Base-by-base conservation (phyloP, 2,888 invertebrate species). In the Plebejus melissa region DNA sequence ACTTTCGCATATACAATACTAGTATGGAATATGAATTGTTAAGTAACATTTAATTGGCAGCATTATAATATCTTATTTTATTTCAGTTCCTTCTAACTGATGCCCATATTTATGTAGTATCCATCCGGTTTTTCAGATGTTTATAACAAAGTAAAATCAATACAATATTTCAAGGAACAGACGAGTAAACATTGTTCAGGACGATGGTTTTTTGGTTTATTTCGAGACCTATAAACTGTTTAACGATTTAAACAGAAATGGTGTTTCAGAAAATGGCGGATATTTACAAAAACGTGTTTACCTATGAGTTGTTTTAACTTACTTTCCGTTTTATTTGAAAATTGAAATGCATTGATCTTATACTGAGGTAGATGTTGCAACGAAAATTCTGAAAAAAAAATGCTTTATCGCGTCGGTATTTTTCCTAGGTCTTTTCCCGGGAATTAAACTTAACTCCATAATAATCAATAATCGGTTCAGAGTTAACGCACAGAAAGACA, bases 151-250 rank as follows among this genome's bases (percentile, higher is more conserved):
- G 70, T 41, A 41, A 41, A 41, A 41, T 41, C 38, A 75, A 75
- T 75, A 50, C 41, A 70, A 41, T 70, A 81, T 79, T 82, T 79
- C 87, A 88, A 87, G 82, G 86, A 79, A 80, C 83, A 54, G 22
- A 5, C 46, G 74, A n/a, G 60, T 82, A 80, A 83, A 79, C 81
- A 83, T 84, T 85, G 85, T 85, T 80, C 82, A 80, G 79, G 80
- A 80, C 80, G 80, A 80, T 81, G 79, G 79, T 84, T 77, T 75
- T 69, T 74, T 54, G 54, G 54, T 54, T 54, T 75, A 69, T 75
- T 54, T 75, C 9, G 69, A 54, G 22, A 75, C 69, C 75, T 69
- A 50, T 69, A 75, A 69, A 75, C 50, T 54, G 69, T 75, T 70
- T 70, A 70, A 70, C 70, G 70, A 70, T 70, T 70, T 70, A 70